Evolutionary conservation across 2,797 vertebrate species (phyloP).

Genomic region (Vespertilio murinus): DNA sequence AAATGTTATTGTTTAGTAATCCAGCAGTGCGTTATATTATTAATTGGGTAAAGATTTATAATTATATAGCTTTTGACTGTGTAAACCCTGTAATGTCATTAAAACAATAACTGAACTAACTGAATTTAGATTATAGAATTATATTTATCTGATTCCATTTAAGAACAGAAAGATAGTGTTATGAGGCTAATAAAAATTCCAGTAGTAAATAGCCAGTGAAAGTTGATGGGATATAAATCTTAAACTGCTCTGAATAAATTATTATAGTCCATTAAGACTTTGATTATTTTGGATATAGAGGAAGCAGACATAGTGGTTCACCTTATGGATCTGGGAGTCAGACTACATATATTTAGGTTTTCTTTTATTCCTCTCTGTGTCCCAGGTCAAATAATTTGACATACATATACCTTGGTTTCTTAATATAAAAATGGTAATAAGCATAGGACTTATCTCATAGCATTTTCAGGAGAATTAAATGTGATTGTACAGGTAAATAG

Average conservation of each 20-base stretch:
- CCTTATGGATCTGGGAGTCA: neutral
- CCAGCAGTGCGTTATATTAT: neutral
- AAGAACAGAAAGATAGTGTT: neutral
- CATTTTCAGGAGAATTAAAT: neutral
- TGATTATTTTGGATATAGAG: neutral
- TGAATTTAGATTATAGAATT: neutral
- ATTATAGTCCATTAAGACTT: neutral
- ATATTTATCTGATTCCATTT: neutral
- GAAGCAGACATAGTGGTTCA: neutral
- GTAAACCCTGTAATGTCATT: slow-evolving; percentile 16
- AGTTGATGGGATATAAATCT: neutral
- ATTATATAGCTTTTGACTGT: neutral
- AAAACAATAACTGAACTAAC: slow-evolving; percentile 23
- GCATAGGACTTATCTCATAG: neutral
- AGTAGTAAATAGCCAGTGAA: neutral
- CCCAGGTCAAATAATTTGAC: neutral
- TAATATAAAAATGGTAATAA: neutral
- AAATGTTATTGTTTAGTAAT: neutral
- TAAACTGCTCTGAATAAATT: neutral
- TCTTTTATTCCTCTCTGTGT: neutral
- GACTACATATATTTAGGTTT: neutral
- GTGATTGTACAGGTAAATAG: neutral
- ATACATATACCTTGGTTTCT: neutral
- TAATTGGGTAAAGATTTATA: neutral
- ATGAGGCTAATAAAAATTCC: neutral